Percentiles rank a stretch among this genome's conserved stretches.
Evolutionary conservation across 2,797 vertebrate genomes (phyloP).

Genomic region (Euphonia xanthogaster): DNA sequence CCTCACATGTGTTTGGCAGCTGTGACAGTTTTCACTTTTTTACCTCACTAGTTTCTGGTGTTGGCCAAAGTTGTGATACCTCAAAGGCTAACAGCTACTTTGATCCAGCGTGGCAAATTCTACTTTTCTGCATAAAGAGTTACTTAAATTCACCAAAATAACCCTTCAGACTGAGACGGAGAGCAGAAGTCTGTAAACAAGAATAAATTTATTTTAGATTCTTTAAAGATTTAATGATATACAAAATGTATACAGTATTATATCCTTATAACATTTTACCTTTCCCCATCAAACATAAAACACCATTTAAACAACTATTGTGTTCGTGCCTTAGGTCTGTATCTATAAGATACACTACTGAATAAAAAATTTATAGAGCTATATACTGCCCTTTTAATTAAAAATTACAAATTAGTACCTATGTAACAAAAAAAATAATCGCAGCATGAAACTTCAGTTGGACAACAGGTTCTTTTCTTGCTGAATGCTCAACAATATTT

Average conservation of each 20-base stretch:
- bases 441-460: slow-evolving; percentile 83
- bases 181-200: slow-evolving; percentile 77
- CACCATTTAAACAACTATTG: slow-evolving; percentile 87
- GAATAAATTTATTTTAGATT: slow-evolving; percentile 85
- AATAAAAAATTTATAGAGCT: slow-evolving; percentile 84
- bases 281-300: slow-evolving; percentile 89
- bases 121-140: background rate
- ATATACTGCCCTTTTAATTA: slow-evolving; percentile 82
- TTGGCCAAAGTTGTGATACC: background rate
- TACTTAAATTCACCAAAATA: background rate
- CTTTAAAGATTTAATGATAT: slow-evolving; percentile 94
- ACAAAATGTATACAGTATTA: slow-evolving; percentile 95
- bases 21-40: background rate
- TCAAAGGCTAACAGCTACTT: background rate
- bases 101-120: background rate
- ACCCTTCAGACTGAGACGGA: slow-evolving; percentile 5
- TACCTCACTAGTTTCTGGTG: background rate
- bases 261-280: slow-evolving; percentile 83
- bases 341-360: slow-evolving; percentile 99
- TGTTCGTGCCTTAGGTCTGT: slow-evolving; percentile 91
- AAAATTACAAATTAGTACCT: slow-evolving; percentile 94
- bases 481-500: slow-evolving; percentile 82
- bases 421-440: slow-evolving; percentile 85
- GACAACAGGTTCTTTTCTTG: slow-evolving; percentile 78
- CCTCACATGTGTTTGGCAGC: background rate